Base-by-base conservation (phyloP, 2,797 vertebrate genomes). In the Channa striata region DNA sequence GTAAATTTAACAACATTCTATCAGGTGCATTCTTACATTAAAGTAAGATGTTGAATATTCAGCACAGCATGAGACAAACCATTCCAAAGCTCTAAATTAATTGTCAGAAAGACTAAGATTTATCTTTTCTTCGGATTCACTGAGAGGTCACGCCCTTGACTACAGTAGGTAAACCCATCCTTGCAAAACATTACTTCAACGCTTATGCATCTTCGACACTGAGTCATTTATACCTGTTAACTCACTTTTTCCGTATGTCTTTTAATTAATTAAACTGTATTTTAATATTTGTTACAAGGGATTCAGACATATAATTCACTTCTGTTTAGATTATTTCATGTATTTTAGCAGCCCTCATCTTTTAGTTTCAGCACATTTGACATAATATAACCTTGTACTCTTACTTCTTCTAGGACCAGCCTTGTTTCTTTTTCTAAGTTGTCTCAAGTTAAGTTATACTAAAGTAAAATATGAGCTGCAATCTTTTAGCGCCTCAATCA, bases 351-450 rank as follows among this genome's bases (percentile, higher is more conserved):
- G 42, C 50, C 17, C 57, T 50, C 63, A 48, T 74, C 61, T 54
- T 80, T 72, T 84, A 37, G 25, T 30, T 30, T 2, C 81, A 83
- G 81, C 76, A 69, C 46, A 61, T 54, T 70, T 77, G 85, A 86
- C 85, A 82, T 82, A 77, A 9, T 25, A 30, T 77, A 76, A 84
- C 83, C 83, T 89, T 83, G 81, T 47, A 47, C 70, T 40, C 23
- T 30, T 0, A 23, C 68, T 71, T 72, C 48, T 71, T 78, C 50
- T 59, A 39, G 56, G 51, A 21, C 59, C 48, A 19, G 10, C 64
- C 57, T 81, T 80, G 53, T 83, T 79, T 79, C 62, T 13, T 43
- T 17, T 58, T 60, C 42, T 39, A 53, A 74, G 62, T 39, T 6
- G 17, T 82, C 66, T 64, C 50, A 37, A 34, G 53, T 74, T 53